phyloP scores from a whole-genome alignment of 2,888 invertebrate genomes.

The Neuroscelio doddi region DNA sequence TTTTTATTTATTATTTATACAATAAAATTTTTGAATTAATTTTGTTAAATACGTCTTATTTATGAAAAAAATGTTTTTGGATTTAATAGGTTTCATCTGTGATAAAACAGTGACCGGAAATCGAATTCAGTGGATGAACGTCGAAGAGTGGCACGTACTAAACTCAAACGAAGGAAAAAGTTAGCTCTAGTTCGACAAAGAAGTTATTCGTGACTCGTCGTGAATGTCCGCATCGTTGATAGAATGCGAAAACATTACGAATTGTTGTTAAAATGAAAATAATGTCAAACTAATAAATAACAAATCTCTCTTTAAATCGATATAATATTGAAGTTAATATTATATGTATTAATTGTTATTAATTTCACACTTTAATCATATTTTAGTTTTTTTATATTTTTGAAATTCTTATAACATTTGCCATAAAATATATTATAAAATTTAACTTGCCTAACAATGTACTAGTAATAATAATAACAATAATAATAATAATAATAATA shows the following conservation, averaged over 20 bases:
- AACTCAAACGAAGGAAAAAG: conserved; percentile 47
- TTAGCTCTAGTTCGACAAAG: conserved; percentile 44
- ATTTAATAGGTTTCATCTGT: conserved; percentile 24
- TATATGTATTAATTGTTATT: too few relatives aligned
- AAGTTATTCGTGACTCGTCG: conserved; percentile 48
- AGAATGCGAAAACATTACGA: conserved; percentile 42
- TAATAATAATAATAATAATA: too few relatives aligned
- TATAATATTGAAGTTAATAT: neutral
- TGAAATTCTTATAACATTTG: too few relatives aligned
- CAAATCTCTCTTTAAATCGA: neutral
- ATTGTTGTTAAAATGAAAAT: conserved; percentile 7
- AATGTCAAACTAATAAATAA: neutral
- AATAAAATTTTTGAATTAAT: too few relatives aligned
- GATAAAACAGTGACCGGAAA: conserved; percentile 47
- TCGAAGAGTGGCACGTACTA: conserved; percentile 44
- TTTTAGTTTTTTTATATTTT: too few relatives aligned
- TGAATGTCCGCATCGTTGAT: conserved; percentile 40
- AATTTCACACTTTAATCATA: too few relatives aligned
- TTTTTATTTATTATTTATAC: too few relatives aligned
- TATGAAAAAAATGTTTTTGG: too few relatives aligned
- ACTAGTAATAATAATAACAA: too few relatives aligned
- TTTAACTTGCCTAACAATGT: too few relatives aligned
- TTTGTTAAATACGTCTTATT: too few relatives aligned
- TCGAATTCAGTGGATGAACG: conserved; percentile 47
- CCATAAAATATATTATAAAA: too few relatives aligned